These are phyloP conservation scores for Papilio polytes DNA, from an alignment of 1,140 invertebrate species.

Conservation along the genomic window DNA sequence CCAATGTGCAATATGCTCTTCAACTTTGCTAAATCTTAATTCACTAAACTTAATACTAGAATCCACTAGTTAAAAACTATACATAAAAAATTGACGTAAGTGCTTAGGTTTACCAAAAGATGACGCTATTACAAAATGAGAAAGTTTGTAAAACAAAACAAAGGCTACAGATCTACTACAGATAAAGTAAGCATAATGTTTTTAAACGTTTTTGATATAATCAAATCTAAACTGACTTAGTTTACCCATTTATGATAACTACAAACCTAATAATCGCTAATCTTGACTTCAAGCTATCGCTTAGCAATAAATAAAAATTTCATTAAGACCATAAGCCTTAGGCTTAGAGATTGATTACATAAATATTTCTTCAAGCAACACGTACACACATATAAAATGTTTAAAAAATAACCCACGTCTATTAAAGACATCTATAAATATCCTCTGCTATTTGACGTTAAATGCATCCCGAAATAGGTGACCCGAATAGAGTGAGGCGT, in stretches of 20 bases:
- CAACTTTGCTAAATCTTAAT: not conserved
- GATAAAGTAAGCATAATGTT: too few species aligned
- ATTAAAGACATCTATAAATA: not conserved
- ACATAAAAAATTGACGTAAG: not conserved
- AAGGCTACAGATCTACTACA: not conserved
- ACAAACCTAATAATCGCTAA: too few species aligned
- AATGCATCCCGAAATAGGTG: slow-evolving; percentile 77
- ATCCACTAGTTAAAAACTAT: too few species aligned
- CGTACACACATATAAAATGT: not conserved
- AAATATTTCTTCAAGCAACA: too few species aligned
- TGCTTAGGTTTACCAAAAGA: not conserved
- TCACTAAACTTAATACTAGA: not conserved
- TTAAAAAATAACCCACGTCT: not conserved
- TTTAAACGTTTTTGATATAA: too few species aligned
- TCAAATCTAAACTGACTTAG: too few species aligned
- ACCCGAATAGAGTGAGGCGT: slow-evolving; percentile 63
- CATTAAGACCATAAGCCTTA: too few species aligned
- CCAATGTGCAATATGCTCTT: not conserved
- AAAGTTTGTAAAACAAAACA: not conserved
- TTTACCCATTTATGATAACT: too few species aligned
- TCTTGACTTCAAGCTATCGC: too few species aligned
- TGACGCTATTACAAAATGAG: not conserved
- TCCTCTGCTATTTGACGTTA: slow-evolving; percentile 50
- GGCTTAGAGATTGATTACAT: too few species aligned
- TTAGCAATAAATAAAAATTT: too few species aligned